These are phyloP conservation scores for Zaprionus ghesquierei DNA, from an alignment of 1,140 invertebrate species.

Conservation along the genomic window DNA sequence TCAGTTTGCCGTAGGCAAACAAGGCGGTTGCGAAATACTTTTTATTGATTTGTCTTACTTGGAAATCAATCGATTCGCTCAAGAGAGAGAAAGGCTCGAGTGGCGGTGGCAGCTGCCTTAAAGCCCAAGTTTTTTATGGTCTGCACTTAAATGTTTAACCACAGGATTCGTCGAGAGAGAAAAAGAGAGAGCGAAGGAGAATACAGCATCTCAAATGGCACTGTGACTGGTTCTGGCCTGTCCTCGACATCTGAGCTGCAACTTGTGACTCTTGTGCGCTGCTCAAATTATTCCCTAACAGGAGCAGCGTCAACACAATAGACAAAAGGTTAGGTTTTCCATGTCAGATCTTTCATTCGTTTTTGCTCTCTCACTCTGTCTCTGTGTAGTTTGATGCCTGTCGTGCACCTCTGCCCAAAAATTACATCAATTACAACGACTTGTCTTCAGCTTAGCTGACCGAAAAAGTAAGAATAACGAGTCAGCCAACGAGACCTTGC, in stretches of 20 bases:
- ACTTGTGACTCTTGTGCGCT: constrained; percentile 24
- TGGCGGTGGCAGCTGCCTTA: constrained; percentile 21
- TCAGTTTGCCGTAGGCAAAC: not conserved
- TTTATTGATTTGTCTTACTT: constrained; percentile 62
- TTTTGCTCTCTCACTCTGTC: not conserved
- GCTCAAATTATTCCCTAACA: constrained; percentile 21
- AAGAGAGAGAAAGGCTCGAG: constrained; percentile 6
- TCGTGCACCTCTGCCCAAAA: constrained; percentile 51
- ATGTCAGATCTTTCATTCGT: not conserved
- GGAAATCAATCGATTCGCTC: constrained; percentile 55
- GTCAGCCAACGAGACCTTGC: constrained; percentile 41
- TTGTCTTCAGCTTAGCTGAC: constrained; percentile 67
- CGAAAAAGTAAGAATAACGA: constrained; percentile 79
- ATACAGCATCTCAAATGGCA: constrained; percentile 22
- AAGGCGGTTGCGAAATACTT: constrained; percentile 16
- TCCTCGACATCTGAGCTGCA: constrained; percentile 28
- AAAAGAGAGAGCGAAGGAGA: too few relatives aligned
- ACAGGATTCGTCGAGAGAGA: not conserved
- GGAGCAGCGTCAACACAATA: constrained; percentile 8
- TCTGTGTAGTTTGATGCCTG: constrained; percentile 65
- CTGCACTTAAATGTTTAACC: constrained; percentile 10
- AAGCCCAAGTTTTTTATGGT: constrained; percentile 22
- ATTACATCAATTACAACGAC: constrained; percentile 77
- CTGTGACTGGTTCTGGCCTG: not conserved
- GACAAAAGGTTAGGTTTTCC: constrained; percentile 6